Evolutionary conservation across 2,797 vertebrate species (phyloP).

Genomic region (Orientallactaga sibirica): DNA sequence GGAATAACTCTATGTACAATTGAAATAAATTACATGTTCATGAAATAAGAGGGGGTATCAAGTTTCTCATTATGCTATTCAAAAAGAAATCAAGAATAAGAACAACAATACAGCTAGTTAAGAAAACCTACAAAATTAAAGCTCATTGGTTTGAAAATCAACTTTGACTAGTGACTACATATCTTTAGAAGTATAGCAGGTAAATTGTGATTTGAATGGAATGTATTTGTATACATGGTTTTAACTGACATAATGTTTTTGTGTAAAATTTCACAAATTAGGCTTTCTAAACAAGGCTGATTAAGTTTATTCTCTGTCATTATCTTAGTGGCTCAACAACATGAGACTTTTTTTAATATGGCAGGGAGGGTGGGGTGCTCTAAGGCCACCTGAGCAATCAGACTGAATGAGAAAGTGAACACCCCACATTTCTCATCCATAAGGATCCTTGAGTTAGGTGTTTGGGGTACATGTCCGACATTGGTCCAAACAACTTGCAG

Average conservation of each 20-base stretch:
- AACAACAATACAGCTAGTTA: slow-evolving; percentile 64
- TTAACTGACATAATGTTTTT: slow-evolving; percentile 65
- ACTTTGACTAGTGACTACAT: slow-evolving; percentile 72
- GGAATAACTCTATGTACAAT: slow-evolving; percentile 69
- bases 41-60: slow-evolving; percentile 76
- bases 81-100: slow-evolving; percentile 64
- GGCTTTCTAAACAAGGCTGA: slow-evolving; percentile 80
- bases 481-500: no score
- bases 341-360: background rate
- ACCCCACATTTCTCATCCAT: background rate
- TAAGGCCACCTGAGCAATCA: background rate
- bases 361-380: background rate
- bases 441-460: background rate
- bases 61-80: slow-evolving; percentile 80
- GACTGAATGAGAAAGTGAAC: background rate
- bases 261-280: slow-evolving; percentile 83
- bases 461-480: background rate
- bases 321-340: slow-evolving; percentile 70
- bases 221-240: slow-evolving; percentile 77
- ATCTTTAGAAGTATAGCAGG: slow-evolving; percentile 80
- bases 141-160: slow-evolving; percentile 81
- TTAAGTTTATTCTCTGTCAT: slow-evolving; percentile 78
- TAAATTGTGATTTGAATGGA: slow-evolving; percentile 82
- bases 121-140: slow-evolving; percentile 81
- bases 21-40: slow-evolving; percentile 72